These are phyloP conservation scores for Eciton burchellii DNA, from an alignment of 1,140 invertebrate genomes.

Conservation along the genomic window DNA sequence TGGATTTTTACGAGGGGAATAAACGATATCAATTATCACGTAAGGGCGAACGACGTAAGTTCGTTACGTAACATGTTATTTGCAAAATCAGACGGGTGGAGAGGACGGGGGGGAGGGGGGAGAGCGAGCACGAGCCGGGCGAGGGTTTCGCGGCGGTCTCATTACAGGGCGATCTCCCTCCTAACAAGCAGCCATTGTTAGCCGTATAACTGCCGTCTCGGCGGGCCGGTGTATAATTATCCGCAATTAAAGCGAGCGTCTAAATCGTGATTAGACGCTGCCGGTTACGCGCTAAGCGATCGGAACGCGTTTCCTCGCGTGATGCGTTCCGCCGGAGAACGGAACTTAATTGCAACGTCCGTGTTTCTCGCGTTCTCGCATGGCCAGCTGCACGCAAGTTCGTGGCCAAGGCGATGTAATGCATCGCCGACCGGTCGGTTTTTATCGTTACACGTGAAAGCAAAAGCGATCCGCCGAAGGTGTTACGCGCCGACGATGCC, in stretches of 20 bases:
- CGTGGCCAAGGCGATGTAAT: conserved; percentile 45
- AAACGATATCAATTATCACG: conserved; percentile 1
- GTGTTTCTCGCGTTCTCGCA: conserved; percentile 12
- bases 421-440: conserved; percentile 3
- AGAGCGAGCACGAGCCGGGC: background rate
- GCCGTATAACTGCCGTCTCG: background rate
- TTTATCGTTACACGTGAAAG: conserved; percentile 25
- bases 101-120: too few relatives aligned
- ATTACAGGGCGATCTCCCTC: conserved; percentile 19
- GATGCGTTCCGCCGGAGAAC: background rate
- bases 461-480: background rate
- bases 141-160: background rate
- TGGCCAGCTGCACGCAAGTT: conserved; percentile 29
- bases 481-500: too few relatives aligned
- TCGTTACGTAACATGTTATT: conserved; percentile 15
- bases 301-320: background rate
- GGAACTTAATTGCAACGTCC: conserved; percentile 2
- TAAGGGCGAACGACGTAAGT: background rate
- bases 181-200: conserved; percentile 47
- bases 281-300: background rate
- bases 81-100: conserved; percentile 34
- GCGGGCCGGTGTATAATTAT: conserved; percentile 24
- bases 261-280: conserved; percentile 14
- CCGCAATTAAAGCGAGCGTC: conserved; percentile 28
- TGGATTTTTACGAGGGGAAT: background rate